These are phyloP conservation scores for Oedothorax gibbosus DNA, from an alignment of 1,140 invertebrate genomes.

Conservation along the genomic window DNA sequence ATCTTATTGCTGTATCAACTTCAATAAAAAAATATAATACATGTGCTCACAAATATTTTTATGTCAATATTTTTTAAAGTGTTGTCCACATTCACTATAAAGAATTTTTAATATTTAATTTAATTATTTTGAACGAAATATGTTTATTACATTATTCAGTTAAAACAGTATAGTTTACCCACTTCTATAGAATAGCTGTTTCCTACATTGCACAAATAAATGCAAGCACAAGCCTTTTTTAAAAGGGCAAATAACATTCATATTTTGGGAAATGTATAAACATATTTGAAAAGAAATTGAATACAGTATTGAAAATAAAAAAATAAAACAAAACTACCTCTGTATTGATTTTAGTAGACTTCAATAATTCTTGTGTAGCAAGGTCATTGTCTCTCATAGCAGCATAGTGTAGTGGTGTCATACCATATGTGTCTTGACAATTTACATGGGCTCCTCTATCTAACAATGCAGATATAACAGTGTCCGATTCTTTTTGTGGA, in stretches of 20 bases:
- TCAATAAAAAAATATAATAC: too few relatives aligned
- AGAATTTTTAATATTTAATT: too few relatives aligned
- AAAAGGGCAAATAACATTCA: too few relatives aligned
- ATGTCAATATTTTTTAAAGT: too few relatives aligned
- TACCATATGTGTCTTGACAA: conserved; percentile 68
- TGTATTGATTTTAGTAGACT: conserved; percentile 64
- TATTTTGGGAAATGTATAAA: too few relatives aligned
- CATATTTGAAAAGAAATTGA: too few relatives aligned
- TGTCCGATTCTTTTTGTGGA: conserved; percentile 36
- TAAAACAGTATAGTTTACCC: neutral
- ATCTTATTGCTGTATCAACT: too few relatives aligned
- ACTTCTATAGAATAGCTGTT: neutral
- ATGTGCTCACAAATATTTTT: too few relatives aligned
- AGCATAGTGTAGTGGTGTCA: conserved; percentile 71
- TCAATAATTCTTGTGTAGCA: conserved; percentile 68
- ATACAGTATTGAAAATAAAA: neutral
- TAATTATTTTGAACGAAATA: too few relatives aligned
- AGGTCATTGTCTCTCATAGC: conserved; percentile 71
- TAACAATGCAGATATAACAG: conserved; percentile 68
- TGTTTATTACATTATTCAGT: too few relatives aligned
- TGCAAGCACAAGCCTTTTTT: too few relatives aligned
- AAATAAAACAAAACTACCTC: conserved; percentile 63
- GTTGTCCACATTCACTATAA: too few relatives aligned
- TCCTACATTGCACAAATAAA: neutral
- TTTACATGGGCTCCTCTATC: conserved; percentile 69